Base-by-base conservation (phyloP, 2,797 vertebrate genomes). In the Lerista edwardsae region DNA sequence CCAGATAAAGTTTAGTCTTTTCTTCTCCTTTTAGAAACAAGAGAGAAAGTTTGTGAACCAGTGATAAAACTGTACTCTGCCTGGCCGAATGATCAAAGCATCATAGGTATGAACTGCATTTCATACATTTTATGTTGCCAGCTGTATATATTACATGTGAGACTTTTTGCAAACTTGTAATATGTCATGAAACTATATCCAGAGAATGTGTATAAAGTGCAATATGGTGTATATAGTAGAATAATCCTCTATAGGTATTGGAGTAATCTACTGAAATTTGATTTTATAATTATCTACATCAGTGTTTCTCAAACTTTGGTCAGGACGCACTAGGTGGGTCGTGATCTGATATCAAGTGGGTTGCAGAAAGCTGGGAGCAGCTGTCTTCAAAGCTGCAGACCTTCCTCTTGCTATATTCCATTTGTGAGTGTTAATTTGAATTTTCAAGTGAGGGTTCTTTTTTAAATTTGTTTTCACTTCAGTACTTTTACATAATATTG, bases 21-120 rank as follows among this genome's bases (percentile, higher is more conserved):
- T 86, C 12, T 3, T 84, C 83, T 68, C 79, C 82, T 89, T 86
- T 80, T 91, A 96, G 95, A 96, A 91, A 79, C 75, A 67, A 86
- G 68, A 2, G 80, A 82, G 1, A 68, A 0, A 59, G 5, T 92
- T 4, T 98, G 97, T 83, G 92, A 72, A 0, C 80, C 87, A 9
- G 0, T 6, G 0, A 86, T 93, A 87, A 90, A 15, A 41, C 81
- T 93, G 64, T 85, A 94, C 86, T 79, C 75, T 29, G 88, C 85
- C 84, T 80, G 91, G 62, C 87, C 92, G n/a, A n/a, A 11, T 68
- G 81, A 90, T 75, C 88, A 81, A 29, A 86, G 31, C 88, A 85
- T 89, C 83, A 92, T 90, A 92, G 93, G 93, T 95, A 94, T 79
- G 23, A 74, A 55, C 6, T 44, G 9, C 59, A 74, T 75, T 41